Conservation (phyloP, 2,113 vertebrate genomes). For the Sturnira hondurensis region DNA sequence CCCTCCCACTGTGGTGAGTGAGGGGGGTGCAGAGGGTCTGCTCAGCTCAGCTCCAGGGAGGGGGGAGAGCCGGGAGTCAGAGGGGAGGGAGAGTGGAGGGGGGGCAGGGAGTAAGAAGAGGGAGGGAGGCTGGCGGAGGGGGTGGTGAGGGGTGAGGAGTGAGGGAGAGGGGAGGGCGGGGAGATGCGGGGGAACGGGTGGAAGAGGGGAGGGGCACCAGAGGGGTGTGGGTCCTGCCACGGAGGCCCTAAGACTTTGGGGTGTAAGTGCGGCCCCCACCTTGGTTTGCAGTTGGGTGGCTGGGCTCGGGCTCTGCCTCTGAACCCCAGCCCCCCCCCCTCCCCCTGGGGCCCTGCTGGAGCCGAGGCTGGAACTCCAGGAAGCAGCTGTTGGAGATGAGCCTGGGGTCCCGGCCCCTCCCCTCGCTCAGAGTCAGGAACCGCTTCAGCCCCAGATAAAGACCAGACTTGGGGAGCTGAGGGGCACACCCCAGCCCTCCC, state of each 20-base stretch:
- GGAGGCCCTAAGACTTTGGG: background rate
- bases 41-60: background rate
- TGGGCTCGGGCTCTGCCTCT: background rate
- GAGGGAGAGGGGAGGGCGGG: background rate
- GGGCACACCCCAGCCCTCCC: background rate
- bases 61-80: too few relatives aligned
- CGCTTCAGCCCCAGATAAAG: background rate
- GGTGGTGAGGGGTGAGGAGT: background rate
- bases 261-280: accelerated
- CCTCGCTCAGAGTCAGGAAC: background rate
- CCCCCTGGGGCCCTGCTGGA: background rate
- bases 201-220: background rate
- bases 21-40: background rate
- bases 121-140: background rate
- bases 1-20: too few relatives aligned
- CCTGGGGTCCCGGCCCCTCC: background rate
- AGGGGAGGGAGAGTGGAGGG: background rate
- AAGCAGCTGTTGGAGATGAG: background rate
- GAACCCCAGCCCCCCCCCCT: background rate
- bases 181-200: accelerated
- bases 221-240: background rate
- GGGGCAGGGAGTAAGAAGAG: background rate
- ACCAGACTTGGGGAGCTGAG: background rate
- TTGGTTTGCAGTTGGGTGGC: background rate
- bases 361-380: background rate